Conservation (phyloP, 1,140 invertebrate species). For the Mizuhopecten yessoensis region DNA sequence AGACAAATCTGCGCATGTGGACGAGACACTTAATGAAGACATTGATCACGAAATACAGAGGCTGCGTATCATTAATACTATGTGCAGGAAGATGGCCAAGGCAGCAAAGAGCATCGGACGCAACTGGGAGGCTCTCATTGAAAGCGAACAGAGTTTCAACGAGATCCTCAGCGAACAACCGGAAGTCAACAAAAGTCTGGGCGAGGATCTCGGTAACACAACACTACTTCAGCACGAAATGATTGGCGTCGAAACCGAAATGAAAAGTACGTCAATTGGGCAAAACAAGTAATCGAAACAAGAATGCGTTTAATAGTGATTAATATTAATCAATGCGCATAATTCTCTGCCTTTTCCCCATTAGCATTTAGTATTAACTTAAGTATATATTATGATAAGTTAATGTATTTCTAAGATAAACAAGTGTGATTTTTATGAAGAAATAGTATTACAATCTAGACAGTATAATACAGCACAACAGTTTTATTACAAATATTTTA, state of each 20-base stretch:
- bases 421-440: too few relatives aligned
- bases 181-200: conserved; percentile 57
- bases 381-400: neutral
- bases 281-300: neutral
- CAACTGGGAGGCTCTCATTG: conserved; percentile 58
- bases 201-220: conserved; percentile 57
- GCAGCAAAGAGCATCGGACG: conserved; percentile 57
- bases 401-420: too few relatives aligned
- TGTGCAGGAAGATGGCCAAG: conserved; percentile 63
- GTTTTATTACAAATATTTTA: too few relatives aligned
- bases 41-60: conserved; percentile 62
- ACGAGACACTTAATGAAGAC: conserved; percentile 58
- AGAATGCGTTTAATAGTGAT: neutral
- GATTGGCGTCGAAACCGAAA: conserved; percentile 55
- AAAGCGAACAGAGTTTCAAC: conserved; percentile 59
- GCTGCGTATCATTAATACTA: conserved; percentile 57
- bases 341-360: neutral
- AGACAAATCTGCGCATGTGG: conserved; percentile 49
- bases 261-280: conserved; percentile 51
- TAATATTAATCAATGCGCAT: neutral
- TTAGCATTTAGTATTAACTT: neutral
- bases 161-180: conserved; percentile 55
- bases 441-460: too few relatives aligned
- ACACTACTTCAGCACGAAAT: conserved; percentile 59
- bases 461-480: too few relatives aligned